A percentile compares a stretch with the other conserved stretches of the same genome.
phyloP scores from a whole-genome alignment of 2,113 vertebrate genomes.

The Bubo blakistoni region DNA sequence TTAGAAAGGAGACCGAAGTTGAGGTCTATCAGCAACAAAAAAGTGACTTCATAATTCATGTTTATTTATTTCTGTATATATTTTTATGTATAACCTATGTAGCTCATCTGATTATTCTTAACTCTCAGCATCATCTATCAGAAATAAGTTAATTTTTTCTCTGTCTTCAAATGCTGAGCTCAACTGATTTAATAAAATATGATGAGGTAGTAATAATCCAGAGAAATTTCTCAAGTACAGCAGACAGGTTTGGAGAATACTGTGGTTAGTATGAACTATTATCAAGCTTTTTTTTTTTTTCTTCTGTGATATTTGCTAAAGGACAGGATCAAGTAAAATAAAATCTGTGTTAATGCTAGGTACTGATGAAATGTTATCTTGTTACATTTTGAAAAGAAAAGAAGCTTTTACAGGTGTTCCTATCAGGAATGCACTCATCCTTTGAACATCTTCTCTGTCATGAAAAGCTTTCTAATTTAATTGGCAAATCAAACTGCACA shows the following conservation, averaged over 20 bases:
- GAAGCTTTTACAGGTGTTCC: not conserved
- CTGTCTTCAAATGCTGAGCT: not conserved
- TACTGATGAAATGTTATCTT: slow-evolving; percentile 6
- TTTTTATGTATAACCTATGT: not conserved
- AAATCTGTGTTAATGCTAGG: not conserved
- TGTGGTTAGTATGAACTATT: not conserved
- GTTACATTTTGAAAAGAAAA: slow-evolving; percentile 6
- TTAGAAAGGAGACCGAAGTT: not conserved
- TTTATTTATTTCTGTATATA: not conserved
- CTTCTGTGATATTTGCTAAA: not conserved
- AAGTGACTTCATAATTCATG: not conserved
- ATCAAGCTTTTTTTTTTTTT: not conserved
- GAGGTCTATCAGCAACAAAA: not conserved
- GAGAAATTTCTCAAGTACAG: not conserved
- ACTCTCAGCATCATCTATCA: not conserved
- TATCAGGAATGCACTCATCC: not conserved
- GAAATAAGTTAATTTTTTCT: not conserved
- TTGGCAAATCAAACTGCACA: slow-evolving; percentile 14
- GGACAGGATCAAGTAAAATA: not conserved
- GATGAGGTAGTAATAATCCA: not conserved
- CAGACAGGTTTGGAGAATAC: not conserved
- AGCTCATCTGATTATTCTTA: not conserved
- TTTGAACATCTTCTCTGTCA: not conserved
- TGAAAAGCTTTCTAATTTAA: slow-evolving; percentile 37
- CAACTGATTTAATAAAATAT: not conserved